phyloP scores from a whole-genome alignment of 2,888 invertebrate genomes.

The Pseudococcus viburni region DNA sequence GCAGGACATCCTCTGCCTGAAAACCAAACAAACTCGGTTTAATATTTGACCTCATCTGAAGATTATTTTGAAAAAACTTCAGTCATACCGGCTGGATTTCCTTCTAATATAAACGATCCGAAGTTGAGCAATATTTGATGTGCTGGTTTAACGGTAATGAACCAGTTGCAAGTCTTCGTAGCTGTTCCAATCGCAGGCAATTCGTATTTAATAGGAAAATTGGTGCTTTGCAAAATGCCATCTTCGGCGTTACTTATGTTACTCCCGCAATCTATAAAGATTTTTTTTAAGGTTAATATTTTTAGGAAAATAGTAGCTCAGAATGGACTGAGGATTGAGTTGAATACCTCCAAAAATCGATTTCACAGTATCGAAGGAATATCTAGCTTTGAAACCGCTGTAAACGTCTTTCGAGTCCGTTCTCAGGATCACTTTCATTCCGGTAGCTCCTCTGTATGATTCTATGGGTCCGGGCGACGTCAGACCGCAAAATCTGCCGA shows the following conservation, averaged over 20 bases:
- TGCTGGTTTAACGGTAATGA: constrained; percentile 87
- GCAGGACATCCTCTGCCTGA: constrained; percentile 91
- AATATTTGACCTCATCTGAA: too few species aligned
- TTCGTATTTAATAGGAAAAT: constrained; percentile 91
- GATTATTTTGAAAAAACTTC: constrained; percentile 2
- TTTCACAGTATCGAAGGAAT: constrained; percentile 91
- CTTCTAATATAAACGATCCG: constrained; percentile 93
- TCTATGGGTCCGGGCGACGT: constrained; percentile 96
- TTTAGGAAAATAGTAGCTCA: not conserved
- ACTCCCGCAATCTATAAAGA: constrained; percentile 84
- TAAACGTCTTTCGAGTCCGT: constrained; percentile 90
- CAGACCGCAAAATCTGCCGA: constrained; percentile 92
- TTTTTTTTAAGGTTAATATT: too few species aligned
- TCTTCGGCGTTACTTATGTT: constrained; percentile 89
- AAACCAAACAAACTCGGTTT: constrained; percentile 44
- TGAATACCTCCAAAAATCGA: constrained; percentile 82
- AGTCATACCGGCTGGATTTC: constrained; percentile 84
- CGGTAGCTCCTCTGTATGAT: constrained; percentile 89
- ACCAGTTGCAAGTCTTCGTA: constrained; percentile 96
- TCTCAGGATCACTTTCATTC: constrained; percentile 89
- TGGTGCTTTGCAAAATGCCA: constrained; percentile 89
- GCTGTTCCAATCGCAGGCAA: constrained; percentile 84
- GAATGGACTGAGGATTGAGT: not conserved
- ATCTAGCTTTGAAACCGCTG: constrained; percentile 96
- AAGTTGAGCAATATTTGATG: constrained; percentile 93